Base-by-base conservation (phyloP, 2,888 invertebrate genomes). In the Torymus auratus region DNA sequence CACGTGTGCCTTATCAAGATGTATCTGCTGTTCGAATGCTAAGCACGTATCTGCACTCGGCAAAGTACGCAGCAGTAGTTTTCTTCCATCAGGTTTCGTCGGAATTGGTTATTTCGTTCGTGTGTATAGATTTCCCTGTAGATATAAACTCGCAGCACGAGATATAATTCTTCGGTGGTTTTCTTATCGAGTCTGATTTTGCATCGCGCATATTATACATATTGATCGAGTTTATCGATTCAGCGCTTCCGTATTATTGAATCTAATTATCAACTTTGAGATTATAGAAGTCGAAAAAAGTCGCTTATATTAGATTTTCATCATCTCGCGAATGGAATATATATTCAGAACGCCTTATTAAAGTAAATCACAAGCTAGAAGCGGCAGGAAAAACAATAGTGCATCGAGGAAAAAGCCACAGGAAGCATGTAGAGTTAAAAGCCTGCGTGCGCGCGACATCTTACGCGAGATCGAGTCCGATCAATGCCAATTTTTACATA, bases 401-500 rank as follows among this genome's bases (percentile, higher is more conserved):
- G 28, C 3, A 28, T 0, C 7, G 7, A 28, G 28, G 28, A 28
- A 28, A 28, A 28, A 28, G 28, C 7, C 28, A 28, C 28, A 28
- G 28, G 2, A 3, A 28, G 7, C 3, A 28, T 20, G 2, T 20
- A 28, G 1, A 28, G 28, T 28, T 28, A 28, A 28, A 28, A 28
- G 2, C 7, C 28, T 28, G 7, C 7, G 28, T 28, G 7, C 7
- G 28, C 28, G 28, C 28, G 28, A 28, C 7, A 28, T 28, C 28
- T 28, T 28, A 28, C 3, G 28, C 7, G 28, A 28, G 28, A 28
- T 28, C 28, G 28, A 3, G 28, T 2, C 7, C 61, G 23, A 61
- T 61, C 69, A 41, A 56, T 70, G 69, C 69, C 69, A 70, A 70
- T 70, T 55, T 56, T 70, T 56, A 70, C 56, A 70, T 70, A 70